A percentile compares a stretch with the other conserved stretches of the same genome.
These are phyloP conservation scores for Heliocidaris erythrogramma DNA, from an alignment of 35 echinoderm and acorn worm genomes.

Conservation along the genomic window DNA sequence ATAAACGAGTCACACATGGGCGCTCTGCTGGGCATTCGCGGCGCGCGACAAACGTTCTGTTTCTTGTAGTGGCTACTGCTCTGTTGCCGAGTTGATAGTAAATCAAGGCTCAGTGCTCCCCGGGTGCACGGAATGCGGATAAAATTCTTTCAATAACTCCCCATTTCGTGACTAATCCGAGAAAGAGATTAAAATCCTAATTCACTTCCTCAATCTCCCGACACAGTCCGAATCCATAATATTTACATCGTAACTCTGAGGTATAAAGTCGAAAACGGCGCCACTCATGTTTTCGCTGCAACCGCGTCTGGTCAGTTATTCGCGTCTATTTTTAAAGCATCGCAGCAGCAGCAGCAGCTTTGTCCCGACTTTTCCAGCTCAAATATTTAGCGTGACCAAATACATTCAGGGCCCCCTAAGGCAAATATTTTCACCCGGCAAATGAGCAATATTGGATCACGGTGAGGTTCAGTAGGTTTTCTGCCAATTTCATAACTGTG, in stretches of 20 bases:
- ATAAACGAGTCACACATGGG: not conserved
- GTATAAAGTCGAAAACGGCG: not conserved
- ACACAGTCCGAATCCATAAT: not conserved
- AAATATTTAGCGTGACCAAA: conserved; percentile 4
- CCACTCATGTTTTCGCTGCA: not conserved
- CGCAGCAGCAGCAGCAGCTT: not conserved
- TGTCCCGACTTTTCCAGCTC: not conserved
- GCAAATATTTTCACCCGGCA: not conserved
- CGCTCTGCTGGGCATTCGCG: not conserved
- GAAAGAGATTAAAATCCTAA: not conserved
- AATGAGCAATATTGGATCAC: conserved; percentile 10
- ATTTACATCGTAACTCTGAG: not conserved
- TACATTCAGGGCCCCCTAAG: not conserved
- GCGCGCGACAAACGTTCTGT: not conserved
- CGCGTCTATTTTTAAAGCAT: not conserved
- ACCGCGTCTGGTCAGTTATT: not conserved
- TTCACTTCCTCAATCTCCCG: not conserved
- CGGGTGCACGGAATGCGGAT: not conserved
- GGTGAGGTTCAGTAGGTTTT: not conserved
- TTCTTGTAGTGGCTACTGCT: not conserved
- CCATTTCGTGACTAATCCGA: not conserved
- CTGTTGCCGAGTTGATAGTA: not conserved
- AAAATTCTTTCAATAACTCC: not conserved
- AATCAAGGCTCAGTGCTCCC: not conserved
- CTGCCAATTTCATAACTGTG: conserved; percentile 2